Evolutionary conservation across 92 coral and sea anemone species (phyloP), one percentile per base, ranked within the genome.

Genomic region (Hydrozoanthus gracilis): DNA sequence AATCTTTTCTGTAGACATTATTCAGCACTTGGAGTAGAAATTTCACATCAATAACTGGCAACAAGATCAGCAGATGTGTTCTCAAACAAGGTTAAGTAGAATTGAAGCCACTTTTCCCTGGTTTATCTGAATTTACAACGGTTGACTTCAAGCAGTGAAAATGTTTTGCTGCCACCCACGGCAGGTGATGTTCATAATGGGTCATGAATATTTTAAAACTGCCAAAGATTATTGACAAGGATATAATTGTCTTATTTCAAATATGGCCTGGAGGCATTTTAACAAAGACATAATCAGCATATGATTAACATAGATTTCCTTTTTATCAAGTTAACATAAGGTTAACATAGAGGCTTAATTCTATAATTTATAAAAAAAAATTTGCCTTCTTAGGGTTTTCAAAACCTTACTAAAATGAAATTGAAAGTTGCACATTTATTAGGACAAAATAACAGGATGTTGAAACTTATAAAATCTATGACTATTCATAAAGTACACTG

Each of bases 131-230:
- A 77, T 77, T 39, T 58, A 17, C 18, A 64, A 80, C 15, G 9
- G 18, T 20, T 64, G 85, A 49, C 18, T 80, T 66, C 48, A 65
- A 64, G 27, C 55, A 47, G 4, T 7, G 9, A 79, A 80, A 65
- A 49, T 80, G 62, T 64, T 50, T 48, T 50, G 74, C 48, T 47
- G 10, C 85, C 85, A 80, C 75, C 72, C 75, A 9, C 27, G 85
- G 73, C 85, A 80, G 85, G 85, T 80, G 85, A 16, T 65, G 56
- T 58, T 80, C 5, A 47, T 77, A 80, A 47, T 15, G 18, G 46
- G n/a, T 65, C 7, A 80, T 80, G 16, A 80, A 80, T 80, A 80
- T 64, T 80, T 20, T 52, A 80, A 80, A 7, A 80, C 17, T 8
- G 58, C 16, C 73, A 80, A 48, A 11, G 62, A 80, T 80, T 48